These are phyloP conservation scores for Parazoanthus atlanticus DNA, from an alignment of 92 coral and sea anemone genomes.

Conservation along the genomic window DNA sequence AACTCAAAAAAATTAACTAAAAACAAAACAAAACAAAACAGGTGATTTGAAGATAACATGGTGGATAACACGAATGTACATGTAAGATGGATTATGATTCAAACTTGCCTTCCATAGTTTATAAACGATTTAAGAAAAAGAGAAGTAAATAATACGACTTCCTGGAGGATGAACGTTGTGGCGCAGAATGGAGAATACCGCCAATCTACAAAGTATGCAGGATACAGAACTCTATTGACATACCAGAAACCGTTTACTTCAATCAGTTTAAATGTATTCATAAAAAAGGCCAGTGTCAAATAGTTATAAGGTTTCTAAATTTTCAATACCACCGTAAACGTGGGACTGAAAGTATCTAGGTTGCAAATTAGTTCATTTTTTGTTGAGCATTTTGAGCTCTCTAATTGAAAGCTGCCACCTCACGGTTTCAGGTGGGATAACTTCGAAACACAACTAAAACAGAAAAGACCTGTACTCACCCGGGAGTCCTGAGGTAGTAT, in stretches of 20 bases:
- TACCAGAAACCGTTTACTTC: too few species aligned
- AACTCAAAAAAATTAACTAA: background rate
- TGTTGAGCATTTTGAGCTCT: too few species aligned
- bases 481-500: constrained; percentile 90
- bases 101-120: too few species aligned
- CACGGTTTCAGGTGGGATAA: background rate
- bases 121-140: too few species aligned
- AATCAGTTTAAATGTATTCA: background rate
- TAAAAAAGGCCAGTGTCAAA: too few species aligned
- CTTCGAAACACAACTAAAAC: background rate
- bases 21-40: background rate
- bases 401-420: background rate
- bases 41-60: background rate
- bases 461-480: constrained; percentile 49
- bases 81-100: too few species aligned
- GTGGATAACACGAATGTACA: too few species aligned
- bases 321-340: background rate
- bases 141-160: too few species aligned
- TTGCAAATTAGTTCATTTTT: background rate
- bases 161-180: background rate
- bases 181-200: background rate
- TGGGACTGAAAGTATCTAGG: background rate
- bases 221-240: background rate
- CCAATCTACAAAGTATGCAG: background rate
- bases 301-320: background rate